phyloP scores from a whole-genome alignment of 2,888 invertebrate species.

The Calliphora vomitoria region DNA sequence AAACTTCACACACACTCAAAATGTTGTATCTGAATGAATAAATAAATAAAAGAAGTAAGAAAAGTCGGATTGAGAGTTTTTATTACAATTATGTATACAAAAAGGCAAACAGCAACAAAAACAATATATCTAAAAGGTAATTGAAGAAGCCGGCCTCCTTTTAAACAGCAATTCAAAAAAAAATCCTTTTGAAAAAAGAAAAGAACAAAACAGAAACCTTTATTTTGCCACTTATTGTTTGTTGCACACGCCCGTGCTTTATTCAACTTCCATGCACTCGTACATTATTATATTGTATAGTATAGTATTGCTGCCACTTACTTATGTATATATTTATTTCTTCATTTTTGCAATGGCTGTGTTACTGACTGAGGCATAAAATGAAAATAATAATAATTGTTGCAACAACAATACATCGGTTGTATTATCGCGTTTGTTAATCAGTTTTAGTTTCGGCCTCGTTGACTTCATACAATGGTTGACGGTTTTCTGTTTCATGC shows the following conservation, averaged over 20 bases:
- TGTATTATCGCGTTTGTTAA: conserved; percentile 76
- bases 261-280: neutral
- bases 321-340: neutral
- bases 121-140: conserved; percentile 56
- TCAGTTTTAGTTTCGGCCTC: conserved; percentile 78
- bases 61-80: conserved; percentile 54
- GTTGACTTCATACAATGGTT: conserved; percentile 77
- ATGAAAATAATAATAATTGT: conserved; percentile 73
- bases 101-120: conserved; percentile 49
- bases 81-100: conserved; percentile 65
- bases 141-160: conserved; percentile 70
- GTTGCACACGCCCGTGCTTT: conserved; percentile 64
- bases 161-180: conserved; percentile 26
- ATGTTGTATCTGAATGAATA: conserved; percentile 16
- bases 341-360: conserved; percentile 65
- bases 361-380: conserved; percentile 28
- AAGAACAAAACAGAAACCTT: conserved; percentile 57
- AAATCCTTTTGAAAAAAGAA: conserved; percentile 37
- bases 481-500: conserved; percentile 42
- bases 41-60: neutral
- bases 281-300: neutral
- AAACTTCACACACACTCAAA: conserved; percentile 32
- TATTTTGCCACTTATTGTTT: conserved; percentile 74
- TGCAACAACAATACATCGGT: conserved; percentile 54
- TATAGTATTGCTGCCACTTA: conserved; percentile 19